A percentile compares a stretch with the other conserved stretches of the same genome.
Conservation (phyloP, 2,888 invertebrate species). For the Stictocephala bisonia region DNA sequence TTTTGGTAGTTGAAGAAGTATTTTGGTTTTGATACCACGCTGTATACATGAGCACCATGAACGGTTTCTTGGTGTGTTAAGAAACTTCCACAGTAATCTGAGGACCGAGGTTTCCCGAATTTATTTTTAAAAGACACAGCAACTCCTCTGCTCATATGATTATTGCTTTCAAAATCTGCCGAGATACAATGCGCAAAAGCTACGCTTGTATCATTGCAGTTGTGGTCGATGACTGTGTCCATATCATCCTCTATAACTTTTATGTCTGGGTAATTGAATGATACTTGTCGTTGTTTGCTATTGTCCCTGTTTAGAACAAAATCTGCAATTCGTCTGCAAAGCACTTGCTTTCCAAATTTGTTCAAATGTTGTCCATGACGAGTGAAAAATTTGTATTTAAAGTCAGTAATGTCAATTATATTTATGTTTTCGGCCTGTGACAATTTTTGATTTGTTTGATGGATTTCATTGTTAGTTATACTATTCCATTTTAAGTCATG, state of each 20-base stretch:
- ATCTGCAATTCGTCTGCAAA: background rate
- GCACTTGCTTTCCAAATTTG: background rate
- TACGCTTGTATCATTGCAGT: too few species aligned
- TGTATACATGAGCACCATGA: too few species aligned
- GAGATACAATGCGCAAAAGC: slow-evolving; percentile 22
- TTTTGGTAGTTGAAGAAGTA: too few species aligned
- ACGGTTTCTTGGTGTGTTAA: too few species aligned
- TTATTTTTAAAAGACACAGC: background rate
- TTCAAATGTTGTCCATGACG: background rate
- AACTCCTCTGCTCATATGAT: slow-evolving; percentile 4
- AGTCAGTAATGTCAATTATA: background rate
- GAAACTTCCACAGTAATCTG: too few species aligned
- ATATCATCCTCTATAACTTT: background rate
- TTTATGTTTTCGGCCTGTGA: background rate
- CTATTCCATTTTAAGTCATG: background rate
- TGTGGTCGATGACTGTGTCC: too few species aligned
- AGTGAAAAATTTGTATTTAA: background rate
- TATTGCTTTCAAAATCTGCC: background rate
- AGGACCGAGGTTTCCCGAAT: slow-evolving; percentile 25
- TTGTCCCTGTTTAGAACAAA: background rate
- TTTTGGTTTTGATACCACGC: too few species aligned
- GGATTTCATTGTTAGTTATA: background rate
- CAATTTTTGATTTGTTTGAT: background rate
- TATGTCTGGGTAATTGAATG: background rate
- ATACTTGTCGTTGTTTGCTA: background rate